phyloP scores from a whole-genome alignment of 2,888 invertebrate species.

The Sicus ferrugineus region DNA sequence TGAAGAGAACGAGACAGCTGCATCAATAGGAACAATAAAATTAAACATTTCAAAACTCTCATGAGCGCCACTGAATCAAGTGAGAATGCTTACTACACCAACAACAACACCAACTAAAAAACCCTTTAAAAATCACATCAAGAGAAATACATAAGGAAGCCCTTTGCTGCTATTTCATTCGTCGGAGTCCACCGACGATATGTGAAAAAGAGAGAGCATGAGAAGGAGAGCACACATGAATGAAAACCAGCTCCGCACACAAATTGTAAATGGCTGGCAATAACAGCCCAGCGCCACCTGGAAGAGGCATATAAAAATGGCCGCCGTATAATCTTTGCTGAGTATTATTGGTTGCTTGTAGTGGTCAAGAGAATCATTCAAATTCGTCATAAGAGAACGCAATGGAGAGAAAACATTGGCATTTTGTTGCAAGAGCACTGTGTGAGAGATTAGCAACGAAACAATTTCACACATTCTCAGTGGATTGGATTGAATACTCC shows the following conservation, averaged over 20 bases:
- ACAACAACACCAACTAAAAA: conserved; percentile 27
- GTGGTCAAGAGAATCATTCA: conserved; percentile 8
- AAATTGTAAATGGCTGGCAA: conserved; percentile 26
- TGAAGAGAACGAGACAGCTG: neutral
- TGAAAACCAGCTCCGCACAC: conserved; percentile 14
- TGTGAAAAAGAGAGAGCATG: neutral
- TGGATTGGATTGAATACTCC: too few species aligned
- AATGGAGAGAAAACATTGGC: neutral
- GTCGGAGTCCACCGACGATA: too few species aligned
- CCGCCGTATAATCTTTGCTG: too few species aligned
- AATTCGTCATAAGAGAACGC: neutral
- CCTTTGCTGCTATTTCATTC: too few species aligned
- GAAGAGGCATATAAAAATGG: conserved; percentile 43
- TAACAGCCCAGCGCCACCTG: conserved; percentile 22
- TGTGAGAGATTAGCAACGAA: neutral
- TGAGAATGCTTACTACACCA: conserved; percentile 34
- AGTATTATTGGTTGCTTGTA: conserved; percentile 39
- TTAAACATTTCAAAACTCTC: neutral
- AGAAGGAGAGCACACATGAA: conserved; percentile 20
- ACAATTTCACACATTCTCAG: too few species aligned
- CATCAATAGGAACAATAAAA: neutral
- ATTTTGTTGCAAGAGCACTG: neutral
- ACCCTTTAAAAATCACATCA: neutral
- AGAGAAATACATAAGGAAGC: neutral
- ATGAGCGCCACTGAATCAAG: conserved; percentile 31